phyloP scores from a whole-genome alignment of 2,113 vertebrate species.

The Bufo bufo region DNA sequence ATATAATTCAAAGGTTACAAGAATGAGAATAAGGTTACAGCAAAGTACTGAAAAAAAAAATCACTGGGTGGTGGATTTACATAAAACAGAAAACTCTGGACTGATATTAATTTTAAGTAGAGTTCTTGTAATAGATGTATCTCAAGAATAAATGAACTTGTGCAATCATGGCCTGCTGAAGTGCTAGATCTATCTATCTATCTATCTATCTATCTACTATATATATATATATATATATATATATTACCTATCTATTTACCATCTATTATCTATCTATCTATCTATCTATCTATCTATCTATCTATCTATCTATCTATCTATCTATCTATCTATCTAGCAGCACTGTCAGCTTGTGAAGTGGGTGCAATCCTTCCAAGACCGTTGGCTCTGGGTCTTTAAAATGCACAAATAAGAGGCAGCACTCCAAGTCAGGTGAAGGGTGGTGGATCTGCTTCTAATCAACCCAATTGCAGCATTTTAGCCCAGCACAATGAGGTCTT shows the following conservation, averaged over 20 bases:
- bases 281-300: background rate
- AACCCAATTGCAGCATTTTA: too few species aligned
- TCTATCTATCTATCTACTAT: background rate
- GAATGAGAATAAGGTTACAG: conserved; percentile 6
- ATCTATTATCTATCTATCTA: background rate
- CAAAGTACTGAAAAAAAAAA: background rate
- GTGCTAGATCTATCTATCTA: background rate
- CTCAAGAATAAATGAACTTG: background rate
- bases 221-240: too few species aligned
- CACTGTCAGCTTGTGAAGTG: too few species aligned
- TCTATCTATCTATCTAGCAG: background rate
- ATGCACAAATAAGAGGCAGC: too few species aligned
- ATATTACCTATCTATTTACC: background rate
- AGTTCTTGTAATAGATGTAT: background rate
- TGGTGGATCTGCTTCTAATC: too few species aligned
- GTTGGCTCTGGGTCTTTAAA: too few species aligned
- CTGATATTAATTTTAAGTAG: background rate
- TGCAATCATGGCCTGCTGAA: background rate
- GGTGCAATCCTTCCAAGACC: too few species aligned
- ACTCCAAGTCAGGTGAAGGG: too few species aligned
- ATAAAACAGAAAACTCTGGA: background rate
- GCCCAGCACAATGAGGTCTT: too few species aligned
- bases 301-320: conserved; percentile 5
- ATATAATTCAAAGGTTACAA: conserved; percentile 31
- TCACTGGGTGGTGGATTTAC: background rate